Percentiles rank a stretch among this genome's conserved stretches.
phyloP scores from a whole-genome alignment of 2,888 invertebrate species.

The Diploptera punctata region DNA sequence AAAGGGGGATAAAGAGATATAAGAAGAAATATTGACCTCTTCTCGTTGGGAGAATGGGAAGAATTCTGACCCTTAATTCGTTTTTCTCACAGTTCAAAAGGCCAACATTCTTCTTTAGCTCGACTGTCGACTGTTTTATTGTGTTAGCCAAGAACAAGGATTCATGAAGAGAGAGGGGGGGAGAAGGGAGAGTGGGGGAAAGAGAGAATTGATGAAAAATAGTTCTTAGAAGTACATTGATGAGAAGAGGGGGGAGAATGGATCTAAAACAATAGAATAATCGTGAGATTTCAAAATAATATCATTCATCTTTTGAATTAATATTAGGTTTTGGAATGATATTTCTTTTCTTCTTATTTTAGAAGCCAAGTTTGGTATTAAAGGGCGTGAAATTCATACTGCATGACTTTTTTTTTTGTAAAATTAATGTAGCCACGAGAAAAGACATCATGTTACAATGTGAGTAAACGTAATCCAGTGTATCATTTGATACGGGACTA shows the following conservation, averaged over 20 bases:
- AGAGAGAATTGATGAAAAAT: slow-evolving; percentile 14
- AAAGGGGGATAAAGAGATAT: not conserved
- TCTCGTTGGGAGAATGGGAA: not conserved
- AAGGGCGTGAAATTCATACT: slow-evolving; percentile 7
- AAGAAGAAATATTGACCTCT: not conserved
- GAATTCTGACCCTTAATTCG: slow-evolving; percentile 32
- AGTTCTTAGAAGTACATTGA: not conserved
- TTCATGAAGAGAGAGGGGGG: not conserved
- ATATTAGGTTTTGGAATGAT: not conserved
- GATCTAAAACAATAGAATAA: slow-evolving; percentile 9
- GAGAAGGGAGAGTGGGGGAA: not conserved
- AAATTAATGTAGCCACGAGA: not conserved
- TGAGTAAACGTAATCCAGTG: not conserved
- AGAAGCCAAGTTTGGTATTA: not conserved
- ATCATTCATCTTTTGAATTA: slow-evolving; percentile 12
- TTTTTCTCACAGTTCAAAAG: slow-evolving; percentile 35
- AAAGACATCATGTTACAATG: too few relatives aligned
- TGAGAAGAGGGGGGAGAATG: not conserved
- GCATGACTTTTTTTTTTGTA: not conserved
- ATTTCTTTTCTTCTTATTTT: not conserved
- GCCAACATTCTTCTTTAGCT: slow-evolving; percentile 23
- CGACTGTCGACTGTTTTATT: slow-evolving; percentile 16
- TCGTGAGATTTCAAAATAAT: slow-evolving; percentile 5
- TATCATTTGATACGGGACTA: not conserved
- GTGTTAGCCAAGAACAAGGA: slow-evolving; percentile 17